These are phyloP conservation scores for Orthonyx spaldingii DNA, from an alignment of 2,113 vertebrate genomes.

Conservation along the genomic window DNA sequence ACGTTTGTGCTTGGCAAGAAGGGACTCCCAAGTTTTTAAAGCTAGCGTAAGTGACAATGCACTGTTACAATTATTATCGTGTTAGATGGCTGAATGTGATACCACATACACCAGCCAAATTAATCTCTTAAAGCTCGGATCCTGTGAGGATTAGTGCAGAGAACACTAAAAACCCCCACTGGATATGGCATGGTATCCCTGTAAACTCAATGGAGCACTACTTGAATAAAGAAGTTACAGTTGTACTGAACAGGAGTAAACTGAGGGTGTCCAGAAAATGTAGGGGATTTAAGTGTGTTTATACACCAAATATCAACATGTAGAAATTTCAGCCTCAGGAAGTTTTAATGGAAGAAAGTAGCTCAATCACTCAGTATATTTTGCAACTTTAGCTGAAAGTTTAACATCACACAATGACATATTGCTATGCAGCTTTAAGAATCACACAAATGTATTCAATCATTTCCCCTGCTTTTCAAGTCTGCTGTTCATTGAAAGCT, in stretches of 20 bases:
- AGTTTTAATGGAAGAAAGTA: conserved; percentile 43
- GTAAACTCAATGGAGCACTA: not conserved
- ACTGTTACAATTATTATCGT: not conserved
- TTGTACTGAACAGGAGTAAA: not conserved
- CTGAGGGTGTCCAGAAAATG: not conserved
- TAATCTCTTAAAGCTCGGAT: not conserved
- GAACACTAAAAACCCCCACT: not conserved
- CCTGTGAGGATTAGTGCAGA: not conserved
- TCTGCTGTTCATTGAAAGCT: conserved; percentile 1
- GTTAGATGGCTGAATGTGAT: not conserved
- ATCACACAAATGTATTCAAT: conserved; percentile 19
- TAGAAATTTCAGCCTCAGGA: conserved; percentile 27
- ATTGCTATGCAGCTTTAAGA: conserved; percentile 53
- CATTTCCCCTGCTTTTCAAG: conserved; percentile 45
- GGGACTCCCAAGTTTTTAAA: conserved; percentile 25
- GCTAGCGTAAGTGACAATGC: not conserved
- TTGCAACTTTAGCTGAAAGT: conserved; percentile 24
- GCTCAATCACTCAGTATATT: conserved; percentile 25
- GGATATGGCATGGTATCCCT: not conserved
- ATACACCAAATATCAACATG: not conserved
- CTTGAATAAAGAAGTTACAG: not conserved
- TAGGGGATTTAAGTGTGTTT: not conserved
- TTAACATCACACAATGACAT: conserved; percentile 35
- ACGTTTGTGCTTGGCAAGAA: not conserved
- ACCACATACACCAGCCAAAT: not conserved